phyloP scores from a whole-genome alignment of 2,797 vertebrate genomes.

The Heliangelus exortis region DNA sequence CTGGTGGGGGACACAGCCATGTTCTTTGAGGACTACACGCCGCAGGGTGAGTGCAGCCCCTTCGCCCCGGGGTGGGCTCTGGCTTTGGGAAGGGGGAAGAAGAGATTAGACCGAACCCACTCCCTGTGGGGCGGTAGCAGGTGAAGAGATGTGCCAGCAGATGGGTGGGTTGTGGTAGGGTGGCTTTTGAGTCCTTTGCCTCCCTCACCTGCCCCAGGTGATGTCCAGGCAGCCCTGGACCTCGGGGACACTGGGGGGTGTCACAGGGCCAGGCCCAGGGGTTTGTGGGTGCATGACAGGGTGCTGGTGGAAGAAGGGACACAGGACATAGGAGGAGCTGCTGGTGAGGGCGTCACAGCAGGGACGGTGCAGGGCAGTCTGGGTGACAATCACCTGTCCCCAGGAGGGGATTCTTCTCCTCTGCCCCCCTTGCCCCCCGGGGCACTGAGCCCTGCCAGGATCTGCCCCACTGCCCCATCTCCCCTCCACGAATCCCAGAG shows the following conservation, averaged over 20 bases:
- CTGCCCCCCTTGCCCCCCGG: not conserved
- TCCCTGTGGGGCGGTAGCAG: fast-evolving
- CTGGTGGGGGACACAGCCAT: not conserved
- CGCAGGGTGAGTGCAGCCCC: constrained; percentile 32
- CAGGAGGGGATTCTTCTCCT: not conserved
- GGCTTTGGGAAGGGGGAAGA: not conserved
- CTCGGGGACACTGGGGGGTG: not conserved
- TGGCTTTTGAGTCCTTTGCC: not conserved
- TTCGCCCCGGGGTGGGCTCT: fast-evolving
- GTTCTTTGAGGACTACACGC: constrained; percentile 24
- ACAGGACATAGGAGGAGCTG: not conserved
- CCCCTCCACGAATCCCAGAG: not conserved
- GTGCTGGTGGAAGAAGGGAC: not conserved
- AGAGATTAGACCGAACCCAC: fast-evolving
- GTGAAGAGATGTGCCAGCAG: not conserved
- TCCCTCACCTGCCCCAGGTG: not conserved
- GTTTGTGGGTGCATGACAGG: not conserved
- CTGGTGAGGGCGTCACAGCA: too few relatives aligned
- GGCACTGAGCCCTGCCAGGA: not conserved
- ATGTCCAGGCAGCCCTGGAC: fast-evolving
- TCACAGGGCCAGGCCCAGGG: fast-evolving
- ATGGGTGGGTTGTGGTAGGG: not conserved
- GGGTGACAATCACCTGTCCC: not conserved
- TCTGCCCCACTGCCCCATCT: not conserved
- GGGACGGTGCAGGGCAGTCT: not conserved